Evolutionary conservation across 2,888 invertebrate species (phyloP), one percentile per base, ranked within the genome.

Genomic region (Perizoma flavofasciatum): DNA sequence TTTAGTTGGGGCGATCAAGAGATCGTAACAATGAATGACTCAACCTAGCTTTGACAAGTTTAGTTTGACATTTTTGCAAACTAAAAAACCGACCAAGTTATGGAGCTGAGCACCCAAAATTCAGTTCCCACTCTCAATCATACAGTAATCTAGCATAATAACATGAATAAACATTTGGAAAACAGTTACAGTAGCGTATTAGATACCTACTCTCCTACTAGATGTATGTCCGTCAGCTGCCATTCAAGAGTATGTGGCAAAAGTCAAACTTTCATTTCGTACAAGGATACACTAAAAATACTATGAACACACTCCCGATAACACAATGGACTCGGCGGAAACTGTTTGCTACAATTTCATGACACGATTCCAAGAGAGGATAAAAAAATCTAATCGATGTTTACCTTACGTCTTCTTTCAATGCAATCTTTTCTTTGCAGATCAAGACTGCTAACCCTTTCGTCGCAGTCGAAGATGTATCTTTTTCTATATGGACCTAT

Each of bases 241-340:
- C 91, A 89, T 91, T 88, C 92, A 90, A 88, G 89, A 91, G 91
- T 92, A 92, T 92, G 92, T 92, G 92, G 92, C 92, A 92, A 90
- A 92, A 92, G 91, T 92, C 91, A 91, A 91, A 91, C 92, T 91
- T 91, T 91, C 91, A 90, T 91, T 89, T 90, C 85, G 86, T 87
- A 90, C 91, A 89, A 91, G 90, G 91, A 89, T 90, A 84, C 87
- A 89, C 92, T 90, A 91, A 86, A 92, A 92, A 92, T 92, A 92
- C 82, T 83, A 83, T 85, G 85, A 79, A 86, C 90, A 90, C 88
- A 88, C 82, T 85, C 72, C 71, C 80, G 72, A 77, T 75, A 82
- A 73, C 73, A 79, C 70, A 72, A 76, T 67, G 77, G 74, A 74
- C 72, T 68, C 68, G 68, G 71, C 69, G 66, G 70, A 77, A 77